Evolutionary conservation across 2,113 vertebrate genomes (phyloP), one percentile per base, ranked within the genome.

Genomic region (Rhinogobius similis): DNA sequence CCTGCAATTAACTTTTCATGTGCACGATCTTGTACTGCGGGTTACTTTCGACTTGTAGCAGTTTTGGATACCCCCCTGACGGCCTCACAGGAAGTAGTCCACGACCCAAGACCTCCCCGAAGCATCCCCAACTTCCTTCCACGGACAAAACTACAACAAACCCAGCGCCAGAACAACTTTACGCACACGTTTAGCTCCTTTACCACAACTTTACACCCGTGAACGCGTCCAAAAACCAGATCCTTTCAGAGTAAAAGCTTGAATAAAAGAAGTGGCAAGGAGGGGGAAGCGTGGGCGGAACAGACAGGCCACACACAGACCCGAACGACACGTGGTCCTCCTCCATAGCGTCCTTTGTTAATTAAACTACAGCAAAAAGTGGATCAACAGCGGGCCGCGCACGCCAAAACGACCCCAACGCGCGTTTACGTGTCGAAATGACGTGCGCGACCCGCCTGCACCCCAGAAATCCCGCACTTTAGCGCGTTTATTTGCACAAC

Each of bases 291-390:
- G 73, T 83, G 85, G 87, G 83, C 80, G 85, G 83, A 72, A 70
- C 67, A 83, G 78, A 65, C 72, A 66, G 82, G 58, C 50, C 74
- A 61, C 43, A 55, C 75, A 59, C 76, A 74, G 50, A 85, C 70
- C 65, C 58, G 29, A 36, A 32, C 76, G 81, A 88, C 92, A 92
- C 92, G 91, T 93, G 91, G 87, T 88, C 80, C 75, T 82, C 82
- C 78, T 83, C 82, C 70, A 82, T 84, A 52, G 75, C 76, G 67
- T 72, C 72, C 84, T 89, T 92, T 88, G 88, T 90, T 87, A 73
- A 87, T 82, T 82, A 88, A 87, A 82, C 55, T 32, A 66, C 24
- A 11, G 32, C 61, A 16, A 81, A 55, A 77, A 81, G 75, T 72
- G 65, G 20, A 61, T 43, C 70, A 76, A 55, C 70, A 50, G 46